These are phyloP conservation scores for Nipponia nippon DNA, from an alignment of 2,113 vertebrate genomes.

Conservation along the genomic window DNA sequence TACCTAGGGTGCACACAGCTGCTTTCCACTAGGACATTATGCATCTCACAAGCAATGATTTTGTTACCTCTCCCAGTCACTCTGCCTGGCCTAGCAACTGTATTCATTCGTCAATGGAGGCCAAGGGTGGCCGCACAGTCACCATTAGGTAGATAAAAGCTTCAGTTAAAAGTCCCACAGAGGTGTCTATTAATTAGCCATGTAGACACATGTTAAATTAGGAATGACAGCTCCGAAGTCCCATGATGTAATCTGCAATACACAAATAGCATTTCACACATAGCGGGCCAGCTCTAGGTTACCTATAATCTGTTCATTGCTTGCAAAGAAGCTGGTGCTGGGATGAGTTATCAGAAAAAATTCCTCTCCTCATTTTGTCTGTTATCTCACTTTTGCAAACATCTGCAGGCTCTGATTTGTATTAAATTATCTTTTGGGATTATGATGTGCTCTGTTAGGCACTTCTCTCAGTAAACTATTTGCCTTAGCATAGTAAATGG, in stretches of 20 bases:
- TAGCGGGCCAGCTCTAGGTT: not conserved
- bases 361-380: not conserved
- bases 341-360: not conserved
- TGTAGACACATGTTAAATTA: not conserved
- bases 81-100: not conserved
- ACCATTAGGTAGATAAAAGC: not conserved
- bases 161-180: not conserved
- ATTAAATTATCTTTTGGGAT: not conserved
- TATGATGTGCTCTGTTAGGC: not conserved
- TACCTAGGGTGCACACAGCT: not conserved
- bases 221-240: not conserved
- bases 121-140: not conserved
- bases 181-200: not conserved
- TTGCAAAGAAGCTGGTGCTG: not conserved
- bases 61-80: not conserved
- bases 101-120: not conserved
- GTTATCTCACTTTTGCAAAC: not conserved
- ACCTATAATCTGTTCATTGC: not conserved
- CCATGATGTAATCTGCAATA: not conserved
- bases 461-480: not conserved
- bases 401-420: not conserved
- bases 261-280: not conserved
- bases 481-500: not conserved
- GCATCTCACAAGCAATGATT: not conserved
- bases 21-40: not conserved